Percentiles rank a stretch among this genome's conserved stretches.
Evolutionary conservation across 2,113 vertebrate species (phyloP).

Genomic region (Poeciliopsis turrubarensis): DNA sequence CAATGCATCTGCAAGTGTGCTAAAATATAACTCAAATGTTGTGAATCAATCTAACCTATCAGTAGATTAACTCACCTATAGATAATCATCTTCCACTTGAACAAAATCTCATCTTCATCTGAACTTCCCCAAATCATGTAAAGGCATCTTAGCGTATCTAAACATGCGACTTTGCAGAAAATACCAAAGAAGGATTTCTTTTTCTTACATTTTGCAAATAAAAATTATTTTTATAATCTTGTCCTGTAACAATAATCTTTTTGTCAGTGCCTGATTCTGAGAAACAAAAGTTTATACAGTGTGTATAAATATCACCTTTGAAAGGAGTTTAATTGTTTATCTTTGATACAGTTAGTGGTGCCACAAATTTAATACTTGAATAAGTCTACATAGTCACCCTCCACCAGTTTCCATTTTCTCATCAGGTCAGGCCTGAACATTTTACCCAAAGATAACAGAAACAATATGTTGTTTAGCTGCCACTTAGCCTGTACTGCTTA

Average conservation of each 20-base stretch:
- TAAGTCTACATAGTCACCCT: background rate
- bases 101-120: background rate
- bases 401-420: background rate
- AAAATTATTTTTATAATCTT: too few relatives aligned
- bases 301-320: background rate
- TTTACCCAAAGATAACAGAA: background rate
- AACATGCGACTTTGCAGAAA: background rate
- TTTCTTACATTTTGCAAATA: too few relatives aligned
- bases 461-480: background rate
- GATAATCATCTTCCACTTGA: too few relatives aligned
- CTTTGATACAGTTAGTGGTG: background rate
- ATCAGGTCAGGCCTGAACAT: too few relatives aligned
- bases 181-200: background rate
- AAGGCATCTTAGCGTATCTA: background rate
- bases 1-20: background rate
- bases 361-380: background rate
- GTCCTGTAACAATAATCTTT: background rate
- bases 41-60: background rate
- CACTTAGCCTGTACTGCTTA: conserved; percentile 17
- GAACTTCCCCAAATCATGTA: too few relatives aligned
- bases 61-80: background rate
- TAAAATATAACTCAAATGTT: background rate
- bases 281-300: too few relatives aligned
- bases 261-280: background rate
- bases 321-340: background rate